These are phyloP conservation scores for Ptilonorhynchus violaceus DNA, from an alignment of 2,113 vertebrate genomes.

Conservation along the genomic window DNA sequence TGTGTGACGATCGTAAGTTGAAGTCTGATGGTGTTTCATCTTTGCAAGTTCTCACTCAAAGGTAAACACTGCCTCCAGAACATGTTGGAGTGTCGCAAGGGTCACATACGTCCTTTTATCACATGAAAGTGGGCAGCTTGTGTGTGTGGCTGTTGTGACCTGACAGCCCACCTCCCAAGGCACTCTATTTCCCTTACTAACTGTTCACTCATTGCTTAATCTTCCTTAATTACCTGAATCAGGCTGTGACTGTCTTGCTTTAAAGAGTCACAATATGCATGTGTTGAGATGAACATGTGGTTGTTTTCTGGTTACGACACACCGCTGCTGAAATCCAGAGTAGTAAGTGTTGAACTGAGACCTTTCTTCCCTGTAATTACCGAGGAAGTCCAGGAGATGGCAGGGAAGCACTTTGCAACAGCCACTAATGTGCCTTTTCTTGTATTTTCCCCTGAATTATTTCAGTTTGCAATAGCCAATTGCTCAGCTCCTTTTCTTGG, in stretches of 20 bases:
- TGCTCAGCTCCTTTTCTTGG: rapidly evolving
- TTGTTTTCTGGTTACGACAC: rapidly evolving
- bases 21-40: background rate
- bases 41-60: background rate
- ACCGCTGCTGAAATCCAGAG: background rate
- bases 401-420: background rate
- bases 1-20: rapidly evolving
- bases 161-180: background rate
- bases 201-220: background rate
- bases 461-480: background rate
- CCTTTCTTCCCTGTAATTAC: background rate
- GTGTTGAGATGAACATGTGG: rapidly evolving
- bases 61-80: background rate
- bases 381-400: background rate
- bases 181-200: background rate
- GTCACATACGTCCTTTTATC: rapidly evolving
- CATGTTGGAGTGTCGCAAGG: rapidly evolving
- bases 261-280: background rate
- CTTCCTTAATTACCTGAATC: background rate
- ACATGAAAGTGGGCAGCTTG: no score
- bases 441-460: no score
- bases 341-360: rapidly evolving
- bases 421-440: background rate
- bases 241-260: rapidly evolving
- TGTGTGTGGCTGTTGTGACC: rapidly evolving